These are phyloP conservation scores for Centropus unirufus DNA, from an alignment of 2,113 vertebrate genomes.

Conservation along the genomic window DNA sequence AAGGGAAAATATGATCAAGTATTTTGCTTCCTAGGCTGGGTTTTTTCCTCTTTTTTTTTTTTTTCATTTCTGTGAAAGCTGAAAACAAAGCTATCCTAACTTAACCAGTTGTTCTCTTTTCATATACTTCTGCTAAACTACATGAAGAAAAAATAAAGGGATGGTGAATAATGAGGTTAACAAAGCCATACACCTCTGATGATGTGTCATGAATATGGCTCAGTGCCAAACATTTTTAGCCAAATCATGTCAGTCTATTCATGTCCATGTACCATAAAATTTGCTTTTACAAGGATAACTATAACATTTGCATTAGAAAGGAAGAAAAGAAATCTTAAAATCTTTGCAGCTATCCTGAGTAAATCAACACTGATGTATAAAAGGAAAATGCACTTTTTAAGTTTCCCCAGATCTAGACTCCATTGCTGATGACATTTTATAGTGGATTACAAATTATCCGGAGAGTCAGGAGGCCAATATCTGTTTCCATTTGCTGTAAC, in stretches of 20 bases:
- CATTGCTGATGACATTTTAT: background rate
- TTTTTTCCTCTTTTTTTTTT: no score
- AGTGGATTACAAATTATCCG: background rate
- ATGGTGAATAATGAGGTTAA: background rate
- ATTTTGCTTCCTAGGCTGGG: background rate
- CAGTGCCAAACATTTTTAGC: background rate
- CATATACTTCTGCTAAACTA: background rate
- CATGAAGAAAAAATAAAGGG: background rate
- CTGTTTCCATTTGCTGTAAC: background rate
- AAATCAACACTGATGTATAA: background rate
- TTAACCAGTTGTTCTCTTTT: background rate
- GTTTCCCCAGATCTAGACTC: background rate
- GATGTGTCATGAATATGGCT: background rate
- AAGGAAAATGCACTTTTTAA: background rate
- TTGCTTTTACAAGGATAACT: background rate
- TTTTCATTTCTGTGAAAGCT: background rate
- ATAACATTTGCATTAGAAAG: conserved; percentile 24
- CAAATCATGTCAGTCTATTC: conserved; percentile 14
- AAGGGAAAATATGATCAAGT: conserved; percentile 29
- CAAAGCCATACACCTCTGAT: background rate
- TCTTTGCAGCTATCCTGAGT: background rate
- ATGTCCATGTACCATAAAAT: conserved; percentile 19
- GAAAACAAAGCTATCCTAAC: background rate
- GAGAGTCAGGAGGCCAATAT: background rate
- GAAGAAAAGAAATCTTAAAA: background rate